Conservation (phyloP, 2,797 vertebrate species). For the Poecilia wingei region DNA sequence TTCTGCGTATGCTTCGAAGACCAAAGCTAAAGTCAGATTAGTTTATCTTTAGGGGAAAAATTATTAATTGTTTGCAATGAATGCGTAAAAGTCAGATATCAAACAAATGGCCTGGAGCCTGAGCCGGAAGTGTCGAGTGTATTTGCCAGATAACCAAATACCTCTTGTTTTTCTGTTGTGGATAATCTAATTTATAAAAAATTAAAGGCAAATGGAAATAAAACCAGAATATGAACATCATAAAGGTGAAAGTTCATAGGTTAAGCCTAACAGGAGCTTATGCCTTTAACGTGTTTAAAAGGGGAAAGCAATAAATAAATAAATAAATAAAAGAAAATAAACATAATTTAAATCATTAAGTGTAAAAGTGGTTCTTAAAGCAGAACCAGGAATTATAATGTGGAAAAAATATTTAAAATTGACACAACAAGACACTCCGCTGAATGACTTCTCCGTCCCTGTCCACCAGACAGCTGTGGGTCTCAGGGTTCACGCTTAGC, state of each 20-base stretch:
- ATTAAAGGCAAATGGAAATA: background rate
- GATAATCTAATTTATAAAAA: background rate
- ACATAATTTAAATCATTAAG: background rate
- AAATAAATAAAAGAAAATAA: background rate
- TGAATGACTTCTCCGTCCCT: background rate
- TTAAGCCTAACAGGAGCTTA: background rate
- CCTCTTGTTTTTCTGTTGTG: background rate
- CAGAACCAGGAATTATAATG: background rate
- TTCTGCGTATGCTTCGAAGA: slow-evolving; percentile 11
- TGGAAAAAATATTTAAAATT: background rate
- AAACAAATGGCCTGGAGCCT: background rate
- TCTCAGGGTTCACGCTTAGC: slow-evolving; percentile 77
- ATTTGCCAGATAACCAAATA: slow-evolving; percentile 5
- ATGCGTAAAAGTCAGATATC: slow-evolving; percentile 14
- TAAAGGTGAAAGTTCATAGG: background rate
- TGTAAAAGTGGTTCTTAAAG: background rate
- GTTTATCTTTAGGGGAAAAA: slow-evolving; percentile 1
- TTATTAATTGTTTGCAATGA: slow-evolving; percentile 15
- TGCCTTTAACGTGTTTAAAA: background rate
- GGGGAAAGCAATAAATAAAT: background rate
- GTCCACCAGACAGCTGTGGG: slow-evolving; percentile 65
- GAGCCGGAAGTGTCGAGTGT: slow-evolving; percentile 23
- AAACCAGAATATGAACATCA: background rate
- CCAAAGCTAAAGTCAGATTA: slow-evolving; percentile 11
- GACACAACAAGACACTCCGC: background rate